These are phyloP conservation scores for Stomatorhinus ivindoensis DNA, from an alignment of 2,113 vertebrate genomes.

Conservation along the genomic window DNA sequence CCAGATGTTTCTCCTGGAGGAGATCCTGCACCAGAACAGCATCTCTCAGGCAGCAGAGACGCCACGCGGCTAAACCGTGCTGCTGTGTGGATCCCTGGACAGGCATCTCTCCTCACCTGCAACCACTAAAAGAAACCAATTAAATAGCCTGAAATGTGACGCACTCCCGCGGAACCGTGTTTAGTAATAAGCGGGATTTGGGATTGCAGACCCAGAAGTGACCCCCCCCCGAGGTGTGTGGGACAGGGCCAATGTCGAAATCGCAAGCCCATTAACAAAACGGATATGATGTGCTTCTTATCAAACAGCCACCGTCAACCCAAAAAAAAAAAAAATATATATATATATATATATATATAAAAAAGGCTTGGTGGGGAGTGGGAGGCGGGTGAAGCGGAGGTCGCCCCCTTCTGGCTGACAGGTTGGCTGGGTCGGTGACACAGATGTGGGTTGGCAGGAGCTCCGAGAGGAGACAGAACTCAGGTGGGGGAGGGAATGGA, in stretches of 20 bases:
- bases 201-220: neutral
- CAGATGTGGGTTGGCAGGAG: neutral
- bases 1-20: neutral
- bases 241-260: neutral
- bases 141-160: neutral
- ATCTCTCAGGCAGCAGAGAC: neutral
- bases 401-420: neutral
- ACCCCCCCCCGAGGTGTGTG: neutral
- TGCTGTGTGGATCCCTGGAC: neutral
- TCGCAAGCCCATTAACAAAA: neutral
- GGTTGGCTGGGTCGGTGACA: neutral
- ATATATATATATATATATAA: neutral
- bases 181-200: neutral
- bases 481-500: neutral
- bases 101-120: neutral
- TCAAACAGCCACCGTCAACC: neutral
- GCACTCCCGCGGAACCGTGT: neutral
- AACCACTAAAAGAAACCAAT: constrained; percentile 1
- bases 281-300: neutral
- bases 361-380: neutral
- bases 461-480: neutral
- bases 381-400: neutral
- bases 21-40: neutral
- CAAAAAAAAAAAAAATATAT: neutral
- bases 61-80: neutral